Evolutionary conservation across 2,888 invertebrate genomes (phyloP).

Genomic region (Sepiola atlantica): DNA sequence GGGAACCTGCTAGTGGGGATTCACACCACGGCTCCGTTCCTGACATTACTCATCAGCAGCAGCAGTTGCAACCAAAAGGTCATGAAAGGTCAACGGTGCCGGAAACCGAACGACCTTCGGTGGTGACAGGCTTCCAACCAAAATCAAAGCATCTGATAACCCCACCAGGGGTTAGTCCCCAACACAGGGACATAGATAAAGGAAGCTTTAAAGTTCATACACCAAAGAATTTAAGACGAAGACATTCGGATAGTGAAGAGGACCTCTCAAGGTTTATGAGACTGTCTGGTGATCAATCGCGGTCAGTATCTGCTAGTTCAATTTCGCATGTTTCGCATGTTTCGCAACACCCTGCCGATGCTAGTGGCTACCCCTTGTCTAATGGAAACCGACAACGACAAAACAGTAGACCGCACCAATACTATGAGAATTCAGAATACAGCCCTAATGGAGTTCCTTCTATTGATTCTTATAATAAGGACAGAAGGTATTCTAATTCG

Average conservation of each 20-base stretch:
- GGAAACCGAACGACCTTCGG: not conserved
- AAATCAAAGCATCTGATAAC: not conserved
- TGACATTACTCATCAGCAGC: not conserved
- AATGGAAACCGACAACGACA: not conserved
- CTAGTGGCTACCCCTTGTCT: not conserved
- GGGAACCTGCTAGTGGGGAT: not conserved
- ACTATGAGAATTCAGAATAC: not conserved
- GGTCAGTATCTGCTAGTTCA: conserved; percentile 44
- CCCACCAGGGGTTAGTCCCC: conserved; percentile 53
- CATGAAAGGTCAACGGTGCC: not conserved
- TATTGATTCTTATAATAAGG: not conserved
- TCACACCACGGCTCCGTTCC: not conserved
- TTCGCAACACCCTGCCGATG: conserved; percentile 14
- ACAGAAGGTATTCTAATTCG: not conserved
- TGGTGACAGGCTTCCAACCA: not conserved
- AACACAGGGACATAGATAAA: conserved; percentile 69
- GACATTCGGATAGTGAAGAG: conserved; percentile 71
- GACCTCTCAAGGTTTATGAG: conserved; percentile 59
- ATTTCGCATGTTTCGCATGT: not conserved
- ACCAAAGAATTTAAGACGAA: conserved; percentile 68
- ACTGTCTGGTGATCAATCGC: not conserved
- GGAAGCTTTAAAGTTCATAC: conserved; percentile 69
- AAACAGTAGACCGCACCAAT: conserved; percentile 39
- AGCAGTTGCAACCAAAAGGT: not conserved
- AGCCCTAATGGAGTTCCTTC: not conserved